These are phyloP conservation scores for Clarias magur DNA, from an alignment of 2,113 vertebrate genomes.

Conservation along the genomic window DNA sequence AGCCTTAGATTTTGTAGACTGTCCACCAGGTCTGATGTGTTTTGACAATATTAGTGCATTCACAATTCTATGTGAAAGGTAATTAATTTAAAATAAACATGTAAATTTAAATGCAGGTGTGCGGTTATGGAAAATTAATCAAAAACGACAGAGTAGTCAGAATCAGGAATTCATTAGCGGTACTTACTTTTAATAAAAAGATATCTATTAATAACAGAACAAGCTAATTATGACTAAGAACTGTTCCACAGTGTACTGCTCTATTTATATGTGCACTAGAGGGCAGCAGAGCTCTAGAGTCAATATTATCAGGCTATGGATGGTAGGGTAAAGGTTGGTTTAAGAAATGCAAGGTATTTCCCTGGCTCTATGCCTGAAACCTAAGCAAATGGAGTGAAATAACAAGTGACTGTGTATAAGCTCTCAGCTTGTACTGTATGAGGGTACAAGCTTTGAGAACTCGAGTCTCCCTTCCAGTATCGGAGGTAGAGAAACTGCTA, in stretches of 20 bases:
- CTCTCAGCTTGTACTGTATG: not conserved
- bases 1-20: not conserved
- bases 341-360: not conserved
- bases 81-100: not conserved
- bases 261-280: conserved; percentile 30
- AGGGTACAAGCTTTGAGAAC: not conserved
- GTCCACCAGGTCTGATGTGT: not conserved
- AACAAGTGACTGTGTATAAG: not conserved
- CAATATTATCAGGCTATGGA: not conserved
- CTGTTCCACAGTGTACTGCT: not conserved
- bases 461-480: not conserved
- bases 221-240: not conserved
- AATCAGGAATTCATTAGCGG: not conserved
- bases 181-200: too few species aligned
- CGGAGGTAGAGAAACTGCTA: not conserved
- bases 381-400: not conserved
- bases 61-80: not conserved
- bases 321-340: not conserved
- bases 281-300: conserved; percentile 35
- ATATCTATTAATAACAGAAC: not conserved
- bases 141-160: not conserved
- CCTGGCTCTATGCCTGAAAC: conserved; percentile 16
- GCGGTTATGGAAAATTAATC: not conserved
- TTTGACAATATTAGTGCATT: too few species aligned
- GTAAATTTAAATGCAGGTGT: not conserved